phyloP scores from a whole-genome alignment of 2,888 invertebrate species.

The Biston betularia region DNA sequence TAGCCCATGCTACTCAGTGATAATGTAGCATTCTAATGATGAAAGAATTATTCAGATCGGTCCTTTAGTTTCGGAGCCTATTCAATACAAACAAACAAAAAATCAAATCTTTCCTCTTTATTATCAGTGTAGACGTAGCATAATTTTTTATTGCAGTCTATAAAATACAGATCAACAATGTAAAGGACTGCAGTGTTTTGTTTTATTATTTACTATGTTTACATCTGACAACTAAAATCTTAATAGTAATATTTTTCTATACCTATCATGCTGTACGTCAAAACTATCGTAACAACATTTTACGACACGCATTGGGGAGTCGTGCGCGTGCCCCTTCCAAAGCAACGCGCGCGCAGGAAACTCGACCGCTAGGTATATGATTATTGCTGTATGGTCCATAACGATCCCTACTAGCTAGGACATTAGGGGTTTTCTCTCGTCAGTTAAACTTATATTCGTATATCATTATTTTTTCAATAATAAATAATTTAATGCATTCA shows the following conservation, averaged over 20 bases:
- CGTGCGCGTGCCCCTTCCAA: conserved; percentile 68
- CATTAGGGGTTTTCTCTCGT: neutral
- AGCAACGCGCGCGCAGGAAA: conserved; percentile 69
- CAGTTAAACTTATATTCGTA: neutral
- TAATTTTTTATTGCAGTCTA: too few relatives aligned
- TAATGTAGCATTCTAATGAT: too few relatives aligned
- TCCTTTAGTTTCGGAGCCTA: too few relatives aligned
- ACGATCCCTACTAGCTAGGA: conserved; percentile 1
- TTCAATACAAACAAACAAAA: too few relatives aligned
- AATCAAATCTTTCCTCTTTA: too few relatives aligned
- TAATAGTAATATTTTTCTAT: neutral
- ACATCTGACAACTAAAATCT: neutral
- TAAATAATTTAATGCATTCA: too few relatives aligned
- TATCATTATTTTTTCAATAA: neutral
- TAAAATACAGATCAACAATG: too few relatives aligned
- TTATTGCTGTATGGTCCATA: conserved; percentile 9
- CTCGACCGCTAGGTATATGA: conserved; percentile 55
- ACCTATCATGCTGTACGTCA: conserved; percentile 55
- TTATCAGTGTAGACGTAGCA: too few relatives aligned
- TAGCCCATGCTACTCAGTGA: too few relatives aligned
- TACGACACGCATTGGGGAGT: conserved; percentile 66
- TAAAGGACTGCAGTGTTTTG: too few relatives aligned
- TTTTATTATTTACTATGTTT: too few relatives aligned
- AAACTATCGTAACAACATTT: conserved; percentile 54
- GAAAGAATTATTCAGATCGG: too few relatives aligned